Evolutionary conservation across 1,140 invertebrate genomes (phyloP).

Genomic region (Hycleus cichorii): DNA sequence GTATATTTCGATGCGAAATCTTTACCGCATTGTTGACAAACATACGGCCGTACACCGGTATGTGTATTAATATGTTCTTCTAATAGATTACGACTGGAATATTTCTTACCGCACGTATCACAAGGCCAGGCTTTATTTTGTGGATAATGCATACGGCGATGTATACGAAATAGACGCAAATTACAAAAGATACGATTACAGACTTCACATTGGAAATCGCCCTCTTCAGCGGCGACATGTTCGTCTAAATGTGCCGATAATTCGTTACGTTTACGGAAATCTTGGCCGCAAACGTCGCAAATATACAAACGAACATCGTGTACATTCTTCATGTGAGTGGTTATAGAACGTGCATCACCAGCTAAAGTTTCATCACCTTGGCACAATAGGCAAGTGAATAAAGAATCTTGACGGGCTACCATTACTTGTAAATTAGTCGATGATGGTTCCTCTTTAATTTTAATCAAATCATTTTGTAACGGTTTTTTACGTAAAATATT

Average conservation of each 20-base stretch:
- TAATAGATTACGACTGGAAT: constrained; percentile 58
- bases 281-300: constrained; percentile 61
- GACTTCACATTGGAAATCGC: constrained; percentile 57
- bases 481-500: constrained; percentile 9
- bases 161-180: constrained; percentile 52
- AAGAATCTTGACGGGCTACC: constrained; percentile 13
- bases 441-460: constrained; percentile 4
- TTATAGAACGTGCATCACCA: constrained; percentile 52
- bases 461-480: neutral
- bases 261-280: constrained; percentile 55
- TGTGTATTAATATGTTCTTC: constrained; percentile 66
- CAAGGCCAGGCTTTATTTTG: constrained; percentile 57
- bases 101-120: constrained; percentile 55
- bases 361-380: constrained; percentile 41
- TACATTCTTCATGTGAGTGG: constrained; percentile 50
- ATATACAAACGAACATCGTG: constrained; percentile 61
- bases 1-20: constrained; percentile 73
- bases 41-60: constrained; percentile 58
- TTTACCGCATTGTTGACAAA: constrained; percentile 59
- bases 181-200: constrained; percentile 58
- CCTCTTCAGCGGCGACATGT: constrained; percentile 52
- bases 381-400: constrained; percentile 56
- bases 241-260: constrained; percentile 58
- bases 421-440: constrained; percentile 5
- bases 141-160: constrained; percentile 55